These are phyloP conservation scores for Uropsilus gracilis DNA, from an alignment of 2,113 vertebrate genomes.

Conservation along the genomic window DNA sequence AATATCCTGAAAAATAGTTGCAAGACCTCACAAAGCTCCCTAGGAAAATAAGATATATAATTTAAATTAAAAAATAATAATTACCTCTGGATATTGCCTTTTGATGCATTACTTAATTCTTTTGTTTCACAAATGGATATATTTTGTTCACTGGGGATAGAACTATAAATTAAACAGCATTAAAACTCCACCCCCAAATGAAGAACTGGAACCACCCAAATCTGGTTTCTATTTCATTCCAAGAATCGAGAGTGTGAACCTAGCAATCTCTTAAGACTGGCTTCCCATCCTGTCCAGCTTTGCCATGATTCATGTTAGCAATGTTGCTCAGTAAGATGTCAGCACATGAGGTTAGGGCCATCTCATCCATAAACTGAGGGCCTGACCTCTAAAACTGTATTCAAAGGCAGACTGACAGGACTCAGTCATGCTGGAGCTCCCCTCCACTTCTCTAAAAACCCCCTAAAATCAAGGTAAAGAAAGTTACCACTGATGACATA, in stretches of 20 bases:
- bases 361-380: background rate
- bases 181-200: conserved; percentile 43
- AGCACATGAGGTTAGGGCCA: background rate
- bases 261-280: background rate
- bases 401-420: background rate
- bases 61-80: conserved; percentile 81
- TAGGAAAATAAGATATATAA: conserved; percentile 79
- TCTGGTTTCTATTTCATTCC: background rate
- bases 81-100: conserved; percentile 80
- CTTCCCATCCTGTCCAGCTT: background rate
- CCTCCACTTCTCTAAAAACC: background rate
- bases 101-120: conserved; percentile 78
- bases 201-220: conserved; percentile 19
- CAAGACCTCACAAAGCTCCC: conserved; percentile 62
- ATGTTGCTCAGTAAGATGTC: background rate
- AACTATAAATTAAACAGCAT: conserved; percentile 60
- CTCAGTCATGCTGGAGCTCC: background rate
- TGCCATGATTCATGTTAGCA: background rate
- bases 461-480: background rate
- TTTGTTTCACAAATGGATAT: conserved; percentile 70
- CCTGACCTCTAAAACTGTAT: background rate
- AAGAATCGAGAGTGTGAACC: background rate
- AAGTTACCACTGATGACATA: background rate
- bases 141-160: conserved; percentile 62
- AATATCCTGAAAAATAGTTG: conserved; percentile 69